These are phyloP conservation scores for Hemiscyllium ocellatum DNA, from an alignment of 2,113 vertebrate genomes.

Conservation along the genomic window DNA sequence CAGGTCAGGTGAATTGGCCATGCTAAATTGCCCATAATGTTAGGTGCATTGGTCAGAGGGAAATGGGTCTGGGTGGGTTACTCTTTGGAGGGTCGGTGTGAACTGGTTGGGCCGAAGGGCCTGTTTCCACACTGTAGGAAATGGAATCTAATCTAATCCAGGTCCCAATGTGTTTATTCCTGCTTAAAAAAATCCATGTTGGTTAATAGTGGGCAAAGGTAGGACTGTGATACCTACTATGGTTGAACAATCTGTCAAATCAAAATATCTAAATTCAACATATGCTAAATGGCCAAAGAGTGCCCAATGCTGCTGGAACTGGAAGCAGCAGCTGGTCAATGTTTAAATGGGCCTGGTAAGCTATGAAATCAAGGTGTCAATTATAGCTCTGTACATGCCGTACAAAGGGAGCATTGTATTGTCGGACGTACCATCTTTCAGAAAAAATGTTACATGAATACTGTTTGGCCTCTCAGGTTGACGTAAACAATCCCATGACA, in stretches of 20 bases:
- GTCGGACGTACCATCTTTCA: not conserved
- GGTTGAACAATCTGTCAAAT: too few relatives aligned
- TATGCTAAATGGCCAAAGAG: not conserved
- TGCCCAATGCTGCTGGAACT: not conserved
- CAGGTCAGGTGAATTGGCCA: too few relatives aligned
- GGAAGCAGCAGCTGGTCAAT: not conserved
- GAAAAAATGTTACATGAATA: not conserved
- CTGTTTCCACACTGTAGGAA: too few relatives aligned
- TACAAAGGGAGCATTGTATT: not conserved
- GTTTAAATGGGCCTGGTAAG: not conserved
- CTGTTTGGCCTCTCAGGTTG: not conserved
- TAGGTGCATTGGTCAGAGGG: too few relatives aligned
- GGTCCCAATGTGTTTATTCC: too few relatives aligned
- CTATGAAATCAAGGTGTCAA: not conserved
- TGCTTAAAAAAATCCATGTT: not conserved
- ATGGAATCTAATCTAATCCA: too few relatives aligned
- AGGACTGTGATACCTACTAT: not conserved
- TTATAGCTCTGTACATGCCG: not conserved
- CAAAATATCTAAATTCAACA: too few relatives aligned
- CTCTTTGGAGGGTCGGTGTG: too few relatives aligned
- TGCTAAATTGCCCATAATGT: too few relatives aligned
- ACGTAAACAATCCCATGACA: not conserved
- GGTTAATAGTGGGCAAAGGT: not conserved
- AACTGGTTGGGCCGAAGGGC: too few relatives aligned
- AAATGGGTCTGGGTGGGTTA: too few relatives aligned